Conservation (phyloP, 2,113 vertebrate species). For the Stercorarius parasiticus region DNA sequence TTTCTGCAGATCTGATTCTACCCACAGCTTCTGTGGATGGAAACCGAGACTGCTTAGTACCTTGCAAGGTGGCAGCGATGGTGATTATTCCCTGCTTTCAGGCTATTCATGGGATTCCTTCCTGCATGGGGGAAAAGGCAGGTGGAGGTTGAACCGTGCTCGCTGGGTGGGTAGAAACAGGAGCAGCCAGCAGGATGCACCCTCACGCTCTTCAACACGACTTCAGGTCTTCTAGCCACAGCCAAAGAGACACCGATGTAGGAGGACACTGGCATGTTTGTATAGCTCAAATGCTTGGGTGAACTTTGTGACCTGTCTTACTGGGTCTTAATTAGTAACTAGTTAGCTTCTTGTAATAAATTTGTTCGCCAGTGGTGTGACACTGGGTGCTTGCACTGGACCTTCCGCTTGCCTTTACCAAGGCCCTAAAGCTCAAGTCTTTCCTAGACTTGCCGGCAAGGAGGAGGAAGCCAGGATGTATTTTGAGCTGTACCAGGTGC, state of each 20-base stretch:
- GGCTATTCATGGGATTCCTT: neutral
- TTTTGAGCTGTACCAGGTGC: neutral
- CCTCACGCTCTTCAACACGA: neutral
- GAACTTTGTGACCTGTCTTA: neutral
- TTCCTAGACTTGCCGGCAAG: neutral
- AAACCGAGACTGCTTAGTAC: neutral
- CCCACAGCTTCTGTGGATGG: neutral
- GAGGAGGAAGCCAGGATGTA: neutral
- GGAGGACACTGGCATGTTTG: neutral
- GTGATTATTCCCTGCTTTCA: neutral
- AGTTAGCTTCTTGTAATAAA: neutral
- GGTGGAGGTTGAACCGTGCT: neutral
- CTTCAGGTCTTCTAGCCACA: neutral
- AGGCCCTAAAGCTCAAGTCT: neutral
- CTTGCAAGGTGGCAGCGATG: fast-evolving
- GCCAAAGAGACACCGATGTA: neutral
- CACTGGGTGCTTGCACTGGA: neutral
- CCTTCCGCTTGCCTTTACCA: neutral
- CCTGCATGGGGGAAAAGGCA: neutral
- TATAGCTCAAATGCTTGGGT: neutral
- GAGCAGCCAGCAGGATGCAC: neutral
- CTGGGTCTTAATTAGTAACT: neutral
- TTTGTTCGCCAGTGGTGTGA: neutral
- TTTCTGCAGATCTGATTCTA: neutral
- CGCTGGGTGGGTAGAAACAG: fast-evolving